Base-by-base conservation (phyloP, 2,113 vertebrate species). In the Apteryx owenii region DNA sequence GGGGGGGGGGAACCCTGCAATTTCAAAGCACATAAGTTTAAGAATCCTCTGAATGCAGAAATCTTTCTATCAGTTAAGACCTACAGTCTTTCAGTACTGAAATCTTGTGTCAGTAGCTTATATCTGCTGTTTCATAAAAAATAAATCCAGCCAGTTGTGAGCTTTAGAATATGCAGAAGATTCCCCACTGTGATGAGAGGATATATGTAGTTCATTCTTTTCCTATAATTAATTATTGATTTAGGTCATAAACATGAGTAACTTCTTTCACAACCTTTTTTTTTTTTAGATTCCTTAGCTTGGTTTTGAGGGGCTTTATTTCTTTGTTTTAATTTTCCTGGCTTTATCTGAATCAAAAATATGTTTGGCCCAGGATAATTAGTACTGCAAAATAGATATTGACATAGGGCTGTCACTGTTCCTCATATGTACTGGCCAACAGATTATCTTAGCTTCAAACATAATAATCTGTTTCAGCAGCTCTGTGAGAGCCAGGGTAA, bases 91-190 rank as follows among this genome's bases (percentile, higher is more conserved):
- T 38, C 9, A 62, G 18, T 36, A 42, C 17, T 84, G 56, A 81
- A 69, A 33, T 56, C 8, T 46, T 76, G 3, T 69, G 7, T 5
- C 26, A 84, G 6, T 72, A 50, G 8, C 1, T 76, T 38, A 16
- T 38, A 78, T 9, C 4, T 60, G 16, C 44, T 44, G 10, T 46
- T 64, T 54, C 3, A 56, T 44, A 38, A 77, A 36, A 69, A 33
- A 62, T 8, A n/a, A 25, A 44, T 22, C 21, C 17, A 60, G 2
- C 3, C 2, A 16, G 0, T 22, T 84, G 1, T 25, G 4, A 60
- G 5, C 6, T 71, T 83, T 62, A 73, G 7, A 78, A 58, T 44
- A 62, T 0, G 0, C 5, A 17, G 23, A 46, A 78, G 4, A 36
- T 33, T 81, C 14, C 62, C 16, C 44, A 60, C 5, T n/a, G 7